These are phyloP conservation scores for Coreius guichenoti DNA, from an alignment of 2,797 vertebrate species.

Conservation along the genomic window DNA sequence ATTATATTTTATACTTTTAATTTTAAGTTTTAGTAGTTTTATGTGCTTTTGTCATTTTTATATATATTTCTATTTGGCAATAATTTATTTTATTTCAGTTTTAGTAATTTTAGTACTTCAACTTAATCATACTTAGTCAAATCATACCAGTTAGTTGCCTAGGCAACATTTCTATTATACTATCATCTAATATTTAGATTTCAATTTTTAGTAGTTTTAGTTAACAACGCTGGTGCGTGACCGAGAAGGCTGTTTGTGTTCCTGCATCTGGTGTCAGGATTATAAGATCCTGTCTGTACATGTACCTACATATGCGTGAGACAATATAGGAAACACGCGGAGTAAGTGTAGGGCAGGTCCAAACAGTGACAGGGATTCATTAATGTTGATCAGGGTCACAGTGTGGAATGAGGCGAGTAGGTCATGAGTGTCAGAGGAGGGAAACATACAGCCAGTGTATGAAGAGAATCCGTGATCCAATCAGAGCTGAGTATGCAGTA, in stretches of 20 bases:
- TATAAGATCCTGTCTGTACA: neutral
- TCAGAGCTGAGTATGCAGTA: neutral
- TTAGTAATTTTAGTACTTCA: neutral
- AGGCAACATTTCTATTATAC: neutral
- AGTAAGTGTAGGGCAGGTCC: conserved; percentile 8
- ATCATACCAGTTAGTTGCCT: neutral
- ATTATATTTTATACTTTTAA: neutral
- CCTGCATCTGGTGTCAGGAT: neutral
- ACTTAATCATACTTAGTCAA: neutral
- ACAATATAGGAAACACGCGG: neutral
- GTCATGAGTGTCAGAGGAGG: neutral
- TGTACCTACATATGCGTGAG: neutral
- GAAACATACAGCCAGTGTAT: neutral
- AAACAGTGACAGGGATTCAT: conserved; percentile 36
- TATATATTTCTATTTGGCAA: neutral
- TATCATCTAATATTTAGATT: neutral
- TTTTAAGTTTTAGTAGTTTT: neutral
- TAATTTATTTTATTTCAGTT: neutral
- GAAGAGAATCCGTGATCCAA: neutral
- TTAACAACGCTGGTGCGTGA: no score
- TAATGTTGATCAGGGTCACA: conserved; percentile 9
- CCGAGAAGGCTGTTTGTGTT: neutral
- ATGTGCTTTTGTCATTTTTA: neutral
- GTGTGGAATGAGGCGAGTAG: neutral
- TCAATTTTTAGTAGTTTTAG: neutral